Percentiles rank a stretch among this genome's conserved stretches.
Conservation (phyloP, 2,888 invertebrate species). For the Operophtera brumata region DNA sequence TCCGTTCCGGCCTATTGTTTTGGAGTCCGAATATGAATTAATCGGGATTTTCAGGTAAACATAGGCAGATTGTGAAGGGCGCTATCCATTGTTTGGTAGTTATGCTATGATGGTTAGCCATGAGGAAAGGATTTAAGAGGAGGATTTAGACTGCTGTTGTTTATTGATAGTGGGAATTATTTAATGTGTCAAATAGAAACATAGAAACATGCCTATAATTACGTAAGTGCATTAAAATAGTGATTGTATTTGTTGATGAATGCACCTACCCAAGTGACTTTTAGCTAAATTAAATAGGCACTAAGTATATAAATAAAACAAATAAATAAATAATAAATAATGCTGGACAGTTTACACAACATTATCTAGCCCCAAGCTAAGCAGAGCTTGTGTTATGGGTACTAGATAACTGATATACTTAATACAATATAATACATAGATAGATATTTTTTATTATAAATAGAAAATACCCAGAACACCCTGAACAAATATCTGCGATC, state of each 20-base stretch:
- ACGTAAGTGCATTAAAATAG: too few species aligned
- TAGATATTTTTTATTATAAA: neutral
- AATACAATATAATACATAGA: neutral
- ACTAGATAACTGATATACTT: neutral
- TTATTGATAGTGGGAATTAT: slow-evolving; percentile 8
- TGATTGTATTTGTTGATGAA: too few species aligned
- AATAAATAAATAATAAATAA: too few species aligned
- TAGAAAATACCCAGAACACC: neutral
- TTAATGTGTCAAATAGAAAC: too few species aligned
- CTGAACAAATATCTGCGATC: neutral
- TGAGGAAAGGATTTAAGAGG: slow-evolving; percentile 27
- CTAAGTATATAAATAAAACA: too few species aligned
- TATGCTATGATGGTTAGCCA: slow-evolving; percentile 24
- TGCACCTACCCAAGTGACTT: too few species aligned
- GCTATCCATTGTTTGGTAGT: slow-evolving; percentile 39
- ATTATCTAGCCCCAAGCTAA: neutral
- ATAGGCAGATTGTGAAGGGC: slow-evolving; percentile 49
- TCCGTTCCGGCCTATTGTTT: slow-evolving; percentile 63
- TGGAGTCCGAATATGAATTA: slow-evolving; percentile 62
- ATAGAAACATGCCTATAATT: too few species aligned
- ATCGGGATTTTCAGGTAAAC: slow-evolving; percentile 65
- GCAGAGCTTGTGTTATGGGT: neutral
- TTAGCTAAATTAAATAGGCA: too few species aligned
- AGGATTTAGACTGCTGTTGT: slow-evolving; percentile 23
- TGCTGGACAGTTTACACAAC: neutral